phyloP scores from a whole-genome alignment of 2,888 invertebrate genomes.

The Acronicta psi region DNA sequence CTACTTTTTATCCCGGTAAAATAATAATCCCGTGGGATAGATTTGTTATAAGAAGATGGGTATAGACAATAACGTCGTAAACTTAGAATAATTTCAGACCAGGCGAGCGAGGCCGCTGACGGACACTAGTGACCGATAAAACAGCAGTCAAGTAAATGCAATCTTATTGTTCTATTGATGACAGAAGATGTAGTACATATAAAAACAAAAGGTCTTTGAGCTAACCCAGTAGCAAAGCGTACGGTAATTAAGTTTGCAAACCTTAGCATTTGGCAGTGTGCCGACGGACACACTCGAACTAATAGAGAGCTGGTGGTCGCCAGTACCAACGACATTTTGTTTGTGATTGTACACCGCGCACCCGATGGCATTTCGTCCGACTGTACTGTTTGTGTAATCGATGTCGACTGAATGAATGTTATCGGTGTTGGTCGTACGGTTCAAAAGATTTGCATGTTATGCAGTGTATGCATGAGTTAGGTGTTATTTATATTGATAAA shows the following conservation, averaged over 20 bases:
- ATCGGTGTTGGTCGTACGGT: constrained; percentile 3
- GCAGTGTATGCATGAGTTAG: no score
- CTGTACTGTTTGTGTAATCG: constrained; percentile 53
- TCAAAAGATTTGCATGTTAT: neutral
- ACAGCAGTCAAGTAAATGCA: neutral
- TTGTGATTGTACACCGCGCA: constrained; percentile 50
- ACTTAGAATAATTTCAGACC: no score
- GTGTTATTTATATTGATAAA: no score
- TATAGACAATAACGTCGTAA: no score
- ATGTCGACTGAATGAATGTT: constrained; percentile 22
- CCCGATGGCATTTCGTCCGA: constrained; percentile 36
- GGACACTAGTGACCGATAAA: no score
- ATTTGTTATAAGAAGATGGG: no score
- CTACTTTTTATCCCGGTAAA: no score
- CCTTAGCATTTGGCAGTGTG: constrained; percentile 63
- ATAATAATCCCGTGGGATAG: no score
- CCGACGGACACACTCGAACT: constrained; percentile 49
- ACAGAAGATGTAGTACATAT: neutral
- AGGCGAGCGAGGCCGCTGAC: no score
- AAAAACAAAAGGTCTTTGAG: constrained; percentile 34
- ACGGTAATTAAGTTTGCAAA: constrained; percentile 63
- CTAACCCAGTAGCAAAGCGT: constrained; percentile 34
- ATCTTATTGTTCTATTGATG: constrained; percentile 3
- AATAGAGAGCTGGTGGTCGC: constrained; percentile 44
- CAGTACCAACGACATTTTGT: constrained; percentile 45